Conservation (phyloP, 2,113 vertebrate genomes). For the Meriones unguiculatus region DNA sequence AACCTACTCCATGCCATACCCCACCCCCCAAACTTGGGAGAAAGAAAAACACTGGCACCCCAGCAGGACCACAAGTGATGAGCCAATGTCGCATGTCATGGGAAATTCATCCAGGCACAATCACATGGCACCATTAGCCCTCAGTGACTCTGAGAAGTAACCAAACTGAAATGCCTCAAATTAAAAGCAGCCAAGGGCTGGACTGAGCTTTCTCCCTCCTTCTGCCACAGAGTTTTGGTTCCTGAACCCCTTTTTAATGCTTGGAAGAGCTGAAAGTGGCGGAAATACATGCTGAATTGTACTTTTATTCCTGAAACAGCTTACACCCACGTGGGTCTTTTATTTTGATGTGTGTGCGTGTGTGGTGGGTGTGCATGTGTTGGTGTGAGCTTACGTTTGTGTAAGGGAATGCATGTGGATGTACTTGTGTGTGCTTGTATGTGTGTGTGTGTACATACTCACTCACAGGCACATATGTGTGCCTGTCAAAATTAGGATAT, state of each 20-base stretch:
- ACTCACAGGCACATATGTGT: no score
- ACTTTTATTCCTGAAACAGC: slow-evolving; percentile 43
- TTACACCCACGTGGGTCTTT: slow-evolving; percentile 36
- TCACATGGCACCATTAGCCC: slow-evolving; percentile 87
- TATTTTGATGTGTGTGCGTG: neutral
- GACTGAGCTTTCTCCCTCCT: slow-evolving; percentile 56
- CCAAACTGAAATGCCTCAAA: slow-evolving; percentile 83
- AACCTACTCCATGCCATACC: slow-evolving; percentile 83
- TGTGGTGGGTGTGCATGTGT: neutral
- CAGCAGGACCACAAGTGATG: slow-evolving; percentile 90
- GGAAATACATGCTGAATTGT: slow-evolving; percentile 10
- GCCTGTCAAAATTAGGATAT: neutral
- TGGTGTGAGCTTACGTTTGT: neutral
- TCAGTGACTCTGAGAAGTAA: slow-evolving; percentile 86
- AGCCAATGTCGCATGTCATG: slow-evolving; percentile 94
- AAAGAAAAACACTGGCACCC: slow-evolving; percentile 88
- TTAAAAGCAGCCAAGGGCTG: slow-evolving; percentile 85
- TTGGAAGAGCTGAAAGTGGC: slow-evolving; percentile 15
- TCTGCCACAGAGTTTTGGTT: slow-evolving; percentile 77
- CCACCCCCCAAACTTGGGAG: slow-evolving; percentile 87
- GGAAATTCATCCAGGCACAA: slow-evolving; percentile 93
- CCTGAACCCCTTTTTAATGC: slow-evolving; percentile 51
- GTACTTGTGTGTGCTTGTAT: neutral
- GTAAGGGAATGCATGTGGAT: neutral
- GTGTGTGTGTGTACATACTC: neutral